These are phyloP conservation scores for Acrossocheilus fasciatus DNA, from an alignment of 2,797 vertebrate genomes.

Conservation along the genomic window DNA sequence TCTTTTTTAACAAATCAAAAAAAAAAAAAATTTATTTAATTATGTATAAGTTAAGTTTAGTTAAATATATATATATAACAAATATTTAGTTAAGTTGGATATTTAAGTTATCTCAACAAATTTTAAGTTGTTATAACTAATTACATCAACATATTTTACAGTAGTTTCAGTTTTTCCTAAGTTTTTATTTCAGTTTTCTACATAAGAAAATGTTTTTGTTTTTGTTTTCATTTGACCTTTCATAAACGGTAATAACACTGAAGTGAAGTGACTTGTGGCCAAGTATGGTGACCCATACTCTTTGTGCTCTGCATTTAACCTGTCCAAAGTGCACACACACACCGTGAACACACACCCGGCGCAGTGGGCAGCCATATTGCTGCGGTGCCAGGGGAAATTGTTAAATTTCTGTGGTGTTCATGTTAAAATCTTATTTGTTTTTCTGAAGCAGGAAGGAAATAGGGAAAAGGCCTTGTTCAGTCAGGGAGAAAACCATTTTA, in stretches of 20 bases:
- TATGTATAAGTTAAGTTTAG: too few relatives aligned
- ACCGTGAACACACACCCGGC: too few relatives aligned
- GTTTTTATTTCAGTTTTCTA: conserved; percentile 1
- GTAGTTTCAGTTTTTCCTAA: background rate
- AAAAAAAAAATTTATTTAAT: too few relatives aligned
- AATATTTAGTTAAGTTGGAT: background rate
- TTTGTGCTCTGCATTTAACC: too few relatives aligned
- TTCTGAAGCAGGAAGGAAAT: background rate
- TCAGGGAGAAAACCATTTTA: background rate
- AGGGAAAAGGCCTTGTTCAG: background rate
- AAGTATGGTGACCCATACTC: too few relatives aligned
- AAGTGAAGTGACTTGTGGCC: too few relatives aligned
- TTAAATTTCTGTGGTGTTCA: background rate
- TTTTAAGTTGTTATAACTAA: too few relatives aligned
- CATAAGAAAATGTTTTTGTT: background rate
- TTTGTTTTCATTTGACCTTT: background rate
- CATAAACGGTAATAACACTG: background rate
- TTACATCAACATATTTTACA: background rate
- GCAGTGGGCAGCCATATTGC: too few relatives aligned
- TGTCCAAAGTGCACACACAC: too few relatives aligned
- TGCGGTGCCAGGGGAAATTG: too few relatives aligned
- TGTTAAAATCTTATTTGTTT: background rate
- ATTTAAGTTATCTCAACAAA: background rate
- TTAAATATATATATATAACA: background rate
- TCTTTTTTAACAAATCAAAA: too few relatives aligned